Percentiles rank a stretch among this genome's conserved stretches.
Conservation (phyloP, 2,113 vertebrate species). For the Cervus canadensis region DNA sequence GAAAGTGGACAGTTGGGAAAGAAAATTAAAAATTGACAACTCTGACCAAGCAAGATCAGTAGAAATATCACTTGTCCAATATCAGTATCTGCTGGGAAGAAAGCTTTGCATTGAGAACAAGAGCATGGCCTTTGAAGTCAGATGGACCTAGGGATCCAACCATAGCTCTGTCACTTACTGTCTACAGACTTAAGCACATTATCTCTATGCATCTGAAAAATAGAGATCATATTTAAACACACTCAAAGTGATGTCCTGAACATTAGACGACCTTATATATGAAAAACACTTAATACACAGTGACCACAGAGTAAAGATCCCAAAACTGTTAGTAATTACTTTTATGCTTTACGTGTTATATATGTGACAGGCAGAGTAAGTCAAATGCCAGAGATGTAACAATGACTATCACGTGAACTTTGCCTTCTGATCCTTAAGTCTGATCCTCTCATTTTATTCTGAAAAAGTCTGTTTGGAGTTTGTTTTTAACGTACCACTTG, state of each 20-base stretch:
- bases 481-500: not conserved
- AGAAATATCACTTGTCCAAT: not conserved
- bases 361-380: not conserved
- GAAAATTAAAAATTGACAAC: not conserved
- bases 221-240: not conserved
- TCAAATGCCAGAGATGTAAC: not conserved
- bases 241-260: not conserved
- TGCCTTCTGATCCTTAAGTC: not conserved
- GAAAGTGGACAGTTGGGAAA: not conserved
- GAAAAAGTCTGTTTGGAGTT: not conserved
- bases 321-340: not conserved
- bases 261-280: not conserved
- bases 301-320: not conserved
- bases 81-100: not conserved
- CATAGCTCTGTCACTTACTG: not conserved
- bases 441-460: not conserved
- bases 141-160: not conserved
- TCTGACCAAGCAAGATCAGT: not conserved
- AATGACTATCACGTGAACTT: not conserved
- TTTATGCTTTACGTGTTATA: not conserved
- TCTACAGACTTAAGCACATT: not conserved
- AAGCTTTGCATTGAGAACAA: not conserved
- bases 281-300: not conserved
- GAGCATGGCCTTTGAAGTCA: not conserved
- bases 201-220: not conserved